Evolutionary conservation across 2,113 vertebrate genomes (phyloP).

Genomic region (Tringa solitaria): DNA sequence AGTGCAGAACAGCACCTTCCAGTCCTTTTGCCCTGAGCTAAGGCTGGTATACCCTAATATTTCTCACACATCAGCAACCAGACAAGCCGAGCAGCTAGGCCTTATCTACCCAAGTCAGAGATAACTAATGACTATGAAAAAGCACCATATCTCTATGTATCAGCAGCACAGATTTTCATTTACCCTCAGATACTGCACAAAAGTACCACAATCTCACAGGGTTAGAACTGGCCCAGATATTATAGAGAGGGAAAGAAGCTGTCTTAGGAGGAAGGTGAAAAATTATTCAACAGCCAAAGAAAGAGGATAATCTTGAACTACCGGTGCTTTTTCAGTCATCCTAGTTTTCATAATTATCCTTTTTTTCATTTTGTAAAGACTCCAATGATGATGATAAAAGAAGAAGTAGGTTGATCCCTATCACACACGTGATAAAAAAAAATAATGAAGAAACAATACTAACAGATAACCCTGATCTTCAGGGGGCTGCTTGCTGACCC

Average conservation of each 20-base stretch:
- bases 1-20: background rate
- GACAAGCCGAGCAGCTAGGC: background rate
- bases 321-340: background rate
- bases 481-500: background rate
- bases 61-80: background rate
- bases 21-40: background rate
- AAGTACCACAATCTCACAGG: background rate
- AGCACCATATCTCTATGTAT: background rate
- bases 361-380: background rate
- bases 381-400: background rate
- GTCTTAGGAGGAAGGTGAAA: background rate
- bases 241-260: background rate
- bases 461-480: background rate
- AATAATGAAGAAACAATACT: accelerated
- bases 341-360: background rate
- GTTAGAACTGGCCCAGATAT: background rate
- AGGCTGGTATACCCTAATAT: background rate
- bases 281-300: background rate
- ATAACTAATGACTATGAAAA: background rate
- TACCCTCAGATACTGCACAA: background rate
- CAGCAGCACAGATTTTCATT: background rate
- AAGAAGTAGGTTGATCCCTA: background rate
- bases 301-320: background rate
- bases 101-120: background rate
- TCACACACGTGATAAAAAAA: background rate